These are phyloP conservation scores for Pimpla rufipes DNA, from an alignment of 2,888 invertebrate species.

Conservation along the genomic window DNA sequence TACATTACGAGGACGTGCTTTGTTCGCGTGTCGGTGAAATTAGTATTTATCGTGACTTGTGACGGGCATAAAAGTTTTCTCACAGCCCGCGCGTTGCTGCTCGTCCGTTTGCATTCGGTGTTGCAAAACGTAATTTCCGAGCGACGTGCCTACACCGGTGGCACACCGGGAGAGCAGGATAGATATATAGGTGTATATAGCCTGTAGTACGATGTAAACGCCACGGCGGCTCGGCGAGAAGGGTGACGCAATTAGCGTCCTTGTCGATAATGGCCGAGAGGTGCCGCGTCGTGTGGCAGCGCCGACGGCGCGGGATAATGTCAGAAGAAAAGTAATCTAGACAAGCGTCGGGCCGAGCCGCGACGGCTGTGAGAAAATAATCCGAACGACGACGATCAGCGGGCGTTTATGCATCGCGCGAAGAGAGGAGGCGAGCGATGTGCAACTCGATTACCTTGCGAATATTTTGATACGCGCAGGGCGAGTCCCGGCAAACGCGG, in stretches of 20 bases:
- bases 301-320: conserved; percentile 73
- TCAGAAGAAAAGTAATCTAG: conserved; percentile 77
- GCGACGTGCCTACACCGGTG: conserved; percentile 37
- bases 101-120: conserved; percentile 36
- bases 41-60: conserved; percentile 57
- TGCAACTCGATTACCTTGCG: conserved; percentile 78
- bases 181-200: conserved; percentile 16
- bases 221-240: conserved; percentile 15
- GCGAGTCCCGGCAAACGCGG: conserved; percentile 54
- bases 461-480: conserved; percentile 63
- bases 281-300: conserved; percentile 59
- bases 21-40: conserved; percentile 56
- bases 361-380: conserved; percentile 77
- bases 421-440: conserved; percentile 58
- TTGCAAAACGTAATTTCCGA: conserved; percentile 58
- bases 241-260: conserved; percentile 78
- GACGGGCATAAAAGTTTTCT: conserved; percentile 42
- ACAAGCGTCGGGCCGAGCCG: conserved; percentile 52
- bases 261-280: conserved; percentile 78
- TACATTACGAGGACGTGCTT: conserved; percentile 8
- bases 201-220: conserved; percentile 13
- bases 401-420: conserved; percentile 69
- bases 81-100: conserved; percentile 16
- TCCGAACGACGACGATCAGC: conserved; percentile 51
- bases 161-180: conserved; percentile 43